phyloP scores from a whole-genome alignment of 2,113 vertebrate species.

The Microcebus murinus region DNA sequence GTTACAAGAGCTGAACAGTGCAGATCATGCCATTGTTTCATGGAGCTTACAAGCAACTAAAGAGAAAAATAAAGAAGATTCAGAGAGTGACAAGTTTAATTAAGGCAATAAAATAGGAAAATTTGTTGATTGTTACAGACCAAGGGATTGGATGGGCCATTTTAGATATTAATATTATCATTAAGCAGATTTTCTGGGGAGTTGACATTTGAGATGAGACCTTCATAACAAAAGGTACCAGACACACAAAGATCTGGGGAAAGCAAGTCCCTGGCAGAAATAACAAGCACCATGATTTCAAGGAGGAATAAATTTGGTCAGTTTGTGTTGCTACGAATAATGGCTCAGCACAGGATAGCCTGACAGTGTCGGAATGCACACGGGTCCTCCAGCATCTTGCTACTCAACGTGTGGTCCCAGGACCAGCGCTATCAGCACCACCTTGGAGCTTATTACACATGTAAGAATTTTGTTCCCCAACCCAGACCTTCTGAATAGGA shows the following conservation, averaged over 20 bases:
- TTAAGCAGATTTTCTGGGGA: neutral
- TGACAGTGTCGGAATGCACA: neutral
- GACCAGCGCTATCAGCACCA: neutral
- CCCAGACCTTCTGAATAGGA: neutral
- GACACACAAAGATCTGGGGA: neutral
- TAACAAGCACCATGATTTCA: neutral
- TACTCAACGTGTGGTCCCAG: neutral
- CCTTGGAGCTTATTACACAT: neutral
- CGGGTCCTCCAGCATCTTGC: neutral
- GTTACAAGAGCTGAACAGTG: neutral
- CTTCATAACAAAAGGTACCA: neutral
- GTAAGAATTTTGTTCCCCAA: neutral
- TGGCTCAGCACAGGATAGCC: neutral
- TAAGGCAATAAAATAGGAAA: neutral
- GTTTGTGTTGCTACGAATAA: neutral
- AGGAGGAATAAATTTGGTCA: neutral
- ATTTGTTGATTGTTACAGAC: neutral
- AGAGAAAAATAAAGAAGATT: neutral
- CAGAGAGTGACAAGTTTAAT: neutral
- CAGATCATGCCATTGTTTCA: neutral
- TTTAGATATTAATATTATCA: neutral
- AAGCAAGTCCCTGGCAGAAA: neutral
- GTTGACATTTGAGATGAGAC: neutral
- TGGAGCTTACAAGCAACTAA: neutral
- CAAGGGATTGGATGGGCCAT: neutral